Evolutionary conservation across 2,888 invertebrate species (phyloP).

Genomic region (Cosmia trapezina): DNA sequence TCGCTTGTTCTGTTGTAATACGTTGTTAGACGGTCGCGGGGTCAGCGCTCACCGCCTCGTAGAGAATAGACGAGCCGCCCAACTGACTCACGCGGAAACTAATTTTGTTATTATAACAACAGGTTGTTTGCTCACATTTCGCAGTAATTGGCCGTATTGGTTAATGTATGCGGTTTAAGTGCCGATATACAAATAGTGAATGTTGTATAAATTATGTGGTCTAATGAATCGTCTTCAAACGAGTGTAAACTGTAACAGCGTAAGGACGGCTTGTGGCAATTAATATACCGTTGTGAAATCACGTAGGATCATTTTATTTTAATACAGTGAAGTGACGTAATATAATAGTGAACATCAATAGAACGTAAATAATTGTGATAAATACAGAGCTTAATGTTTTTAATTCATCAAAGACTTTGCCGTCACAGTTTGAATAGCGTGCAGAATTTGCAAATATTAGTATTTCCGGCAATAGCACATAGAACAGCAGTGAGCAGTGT

Average conservation of each 20-base stretch:
- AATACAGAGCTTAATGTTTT: slow-evolving; percentile 34
- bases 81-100: slow-evolving; percentile 80
- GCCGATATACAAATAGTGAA: slow-evolving; percentile 68
- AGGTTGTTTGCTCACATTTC: slow-evolving; percentile 82
- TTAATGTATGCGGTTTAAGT: slow-evolving; percentile 77
- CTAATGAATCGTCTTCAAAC: slow-evolving; percentile 64
- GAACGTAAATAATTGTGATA: slow-evolving; percentile 39
- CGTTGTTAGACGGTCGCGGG: slow-evolving; percentile 77
- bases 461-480: slow-evolving; percentile 43
- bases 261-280: slow-evolving; percentile 56
- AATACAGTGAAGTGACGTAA: slow-evolving; percentile 16
- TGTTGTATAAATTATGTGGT: slow-evolving; percentile 68
- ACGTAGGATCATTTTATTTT: slow-evolving; percentile 8
- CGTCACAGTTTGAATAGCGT: slow-evolving; percentile 39
- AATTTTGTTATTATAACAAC: slow-evolving; percentile 78
- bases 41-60: slow-evolving; percentile 80
- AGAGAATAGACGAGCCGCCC: slow-evolving; percentile 76
- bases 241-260: slow-evolving; percentile 62
- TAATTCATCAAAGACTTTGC: slow-evolving; percentile 36
- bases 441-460: slow-evolving; percentile 38
- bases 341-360: slow-evolving; percentile 37
- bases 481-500: slow-evolving; percentile 33
- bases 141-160: slow-evolving; percentile 75
- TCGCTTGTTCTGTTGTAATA: slow-evolving; percentile 79
- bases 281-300: slow-evolving; percentile 18